Conservation (phyloP, 2,888 invertebrate genomes). For the Busseola fusca region DNA sequence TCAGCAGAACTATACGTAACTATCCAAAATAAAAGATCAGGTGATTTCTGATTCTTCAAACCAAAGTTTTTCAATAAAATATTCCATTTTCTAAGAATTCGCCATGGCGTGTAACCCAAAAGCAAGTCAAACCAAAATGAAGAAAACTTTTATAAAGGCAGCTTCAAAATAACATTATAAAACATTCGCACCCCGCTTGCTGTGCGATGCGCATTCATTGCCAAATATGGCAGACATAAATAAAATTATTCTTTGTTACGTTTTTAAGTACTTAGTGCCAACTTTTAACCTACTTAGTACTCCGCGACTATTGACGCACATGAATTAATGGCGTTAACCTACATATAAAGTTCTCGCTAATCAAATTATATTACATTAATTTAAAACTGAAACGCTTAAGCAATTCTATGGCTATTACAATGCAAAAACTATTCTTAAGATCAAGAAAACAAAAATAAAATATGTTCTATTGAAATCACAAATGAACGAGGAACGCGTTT, state of each 20-base stretch:
- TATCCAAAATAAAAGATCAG: neutral
- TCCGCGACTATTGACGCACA: neutral
- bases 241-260: slow-evolving; percentile 21
- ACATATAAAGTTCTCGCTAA: slow-evolving; percentile 2
- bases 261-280: slow-evolving; percentile 29
- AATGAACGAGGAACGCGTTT: neutral
- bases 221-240: slow-evolving; percentile 26
- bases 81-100: neutral
- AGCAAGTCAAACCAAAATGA: neutral
- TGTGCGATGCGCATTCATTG: slow-evolving; percentile 18
- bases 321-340: neutral
- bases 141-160: neutral
- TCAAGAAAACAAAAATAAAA: neutral
- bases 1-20: neutral
- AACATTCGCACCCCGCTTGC: neutral
- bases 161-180: slow-evolving; percentile 1
- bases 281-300: slow-evolving; percentile 51
- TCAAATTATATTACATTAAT: slow-evolving; percentile 2
- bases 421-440: neutral
- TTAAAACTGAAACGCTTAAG: neutral
- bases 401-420: neutral
- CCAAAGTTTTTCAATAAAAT: neutral
- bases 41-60: neutral
- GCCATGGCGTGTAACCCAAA: neutral
- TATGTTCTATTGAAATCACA: neutral